These are phyloP conservation scores for Narcine bancroftii DNA, from an alignment of 2,113 vertebrate species.

Conservation along the genomic window DNA sequence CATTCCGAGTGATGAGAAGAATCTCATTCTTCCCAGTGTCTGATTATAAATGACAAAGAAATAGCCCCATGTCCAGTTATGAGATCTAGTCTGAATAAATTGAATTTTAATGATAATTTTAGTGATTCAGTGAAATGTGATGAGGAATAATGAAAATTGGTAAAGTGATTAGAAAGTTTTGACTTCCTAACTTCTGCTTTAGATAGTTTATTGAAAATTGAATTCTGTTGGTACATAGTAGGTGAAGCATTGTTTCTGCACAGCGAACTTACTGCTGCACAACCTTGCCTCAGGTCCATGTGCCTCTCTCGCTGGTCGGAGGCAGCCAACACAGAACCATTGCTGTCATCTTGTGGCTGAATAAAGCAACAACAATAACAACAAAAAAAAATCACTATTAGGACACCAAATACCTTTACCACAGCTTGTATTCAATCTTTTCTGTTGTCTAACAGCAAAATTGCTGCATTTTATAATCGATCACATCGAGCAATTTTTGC, in stretches of 20 bases:
- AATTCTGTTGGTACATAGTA: background rate
- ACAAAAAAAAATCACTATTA: background rate
- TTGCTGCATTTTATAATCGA: background rate
- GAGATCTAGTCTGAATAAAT: background rate
- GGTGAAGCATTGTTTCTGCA: background rate
- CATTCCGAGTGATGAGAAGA: background rate
- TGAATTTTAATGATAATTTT: background rate
- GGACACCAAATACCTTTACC: background rate
- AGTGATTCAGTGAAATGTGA: background rate
- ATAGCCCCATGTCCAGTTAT: too few species aligned
- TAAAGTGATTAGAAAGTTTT: background rate
- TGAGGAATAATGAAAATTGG: background rate
- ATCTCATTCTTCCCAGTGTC: too few species aligned
- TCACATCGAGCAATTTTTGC: too few species aligned
- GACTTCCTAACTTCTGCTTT: too few species aligned
- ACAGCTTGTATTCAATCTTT: background rate
- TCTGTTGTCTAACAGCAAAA: background rate
- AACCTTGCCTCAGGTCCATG: too few species aligned
- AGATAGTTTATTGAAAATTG: too few species aligned
- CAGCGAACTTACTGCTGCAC: background rate
- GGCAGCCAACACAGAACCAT: background rate
- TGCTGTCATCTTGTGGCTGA: constrained; percentile 22
- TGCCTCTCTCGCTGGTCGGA: background rate
- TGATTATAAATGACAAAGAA: background rate
- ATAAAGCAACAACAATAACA: background rate